Evolutionary conservation across 2,113 vertebrate species (phyloP).

Genomic region (Globicephala melas): DNA sequence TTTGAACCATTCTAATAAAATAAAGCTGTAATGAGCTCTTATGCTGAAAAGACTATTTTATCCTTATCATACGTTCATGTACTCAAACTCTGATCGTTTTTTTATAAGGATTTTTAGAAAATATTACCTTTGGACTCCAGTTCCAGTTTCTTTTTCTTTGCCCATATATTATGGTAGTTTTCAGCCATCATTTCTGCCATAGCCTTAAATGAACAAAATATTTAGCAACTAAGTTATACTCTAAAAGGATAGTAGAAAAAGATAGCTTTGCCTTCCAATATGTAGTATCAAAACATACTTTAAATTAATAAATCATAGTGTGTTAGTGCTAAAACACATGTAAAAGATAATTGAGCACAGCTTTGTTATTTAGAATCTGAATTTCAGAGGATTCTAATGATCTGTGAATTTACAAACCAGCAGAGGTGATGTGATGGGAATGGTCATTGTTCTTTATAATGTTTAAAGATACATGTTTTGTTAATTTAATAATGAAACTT

Average conservation of each 20-base stretch:
- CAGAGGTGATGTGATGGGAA: not conserved
- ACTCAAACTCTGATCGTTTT: not conserved
- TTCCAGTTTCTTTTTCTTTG: constrained; percentile 95
- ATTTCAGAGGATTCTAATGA: not conserved
- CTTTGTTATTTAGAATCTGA: not conserved
- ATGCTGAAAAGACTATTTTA: not conserved
- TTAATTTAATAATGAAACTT: not conserved
- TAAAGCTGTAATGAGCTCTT: not conserved
- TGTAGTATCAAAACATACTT: not conserved
- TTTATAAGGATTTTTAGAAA: not conserved
- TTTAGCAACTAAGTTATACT: not conserved
- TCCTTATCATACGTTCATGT: accelerated
- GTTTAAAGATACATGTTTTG: not conserved
- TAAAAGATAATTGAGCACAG: not conserved
- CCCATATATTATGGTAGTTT: constrained; percentile 98
- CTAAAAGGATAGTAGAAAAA: not conserved
- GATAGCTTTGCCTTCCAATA: not conserved
- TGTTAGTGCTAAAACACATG: not conserved
- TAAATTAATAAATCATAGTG: not conserved
- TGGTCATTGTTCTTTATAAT: not conserved
- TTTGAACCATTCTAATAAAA: not conserved
- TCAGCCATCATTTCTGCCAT: constrained; percentile 98
- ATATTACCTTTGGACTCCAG: constrained; percentile 95
- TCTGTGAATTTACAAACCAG: not conserved
- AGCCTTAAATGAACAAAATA: constrained; percentile 82